phyloP scores from a whole-genome alignment of 1,140 invertebrate genomes.

The Papilio aristodemus region DNA sequence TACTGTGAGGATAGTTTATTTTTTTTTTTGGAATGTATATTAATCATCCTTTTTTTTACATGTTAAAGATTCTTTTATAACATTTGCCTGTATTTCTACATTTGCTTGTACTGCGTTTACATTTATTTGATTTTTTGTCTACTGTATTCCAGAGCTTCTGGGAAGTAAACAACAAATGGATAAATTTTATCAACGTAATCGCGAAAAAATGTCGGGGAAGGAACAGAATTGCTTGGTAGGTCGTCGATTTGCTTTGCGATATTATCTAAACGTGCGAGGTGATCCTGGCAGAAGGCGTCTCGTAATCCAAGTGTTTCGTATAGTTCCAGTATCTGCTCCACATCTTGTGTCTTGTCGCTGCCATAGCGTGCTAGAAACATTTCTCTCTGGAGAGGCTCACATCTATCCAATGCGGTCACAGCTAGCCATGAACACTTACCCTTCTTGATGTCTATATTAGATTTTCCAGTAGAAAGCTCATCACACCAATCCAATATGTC shows the following conservation, averaged over 20 bases:
- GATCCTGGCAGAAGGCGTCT: conserved; percentile 47
- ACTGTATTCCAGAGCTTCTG: not conserved
- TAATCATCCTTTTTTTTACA: too few species aligned
- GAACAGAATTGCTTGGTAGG: not conserved
- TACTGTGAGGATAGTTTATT: too few species aligned
- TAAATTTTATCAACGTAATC: not conserved
- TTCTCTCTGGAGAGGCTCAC: conserved; percentile 83
- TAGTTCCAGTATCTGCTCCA: conserved; percentile 86
- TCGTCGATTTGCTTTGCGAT: conserved; percentile 32
- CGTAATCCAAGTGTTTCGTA: conserved; percentile 88
- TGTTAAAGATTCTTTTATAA: too few species aligned
- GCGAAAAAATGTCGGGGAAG: not conserved
- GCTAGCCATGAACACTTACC: conserved; percentile 96
- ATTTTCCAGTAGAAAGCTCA: conserved; percentile 87
- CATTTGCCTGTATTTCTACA: too few species aligned
- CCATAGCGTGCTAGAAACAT: conserved; percentile 89
- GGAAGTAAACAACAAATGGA: conserved; percentile 5
- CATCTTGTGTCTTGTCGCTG: conserved; percentile 82
- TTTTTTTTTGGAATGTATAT: too few species aligned
- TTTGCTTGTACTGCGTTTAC: too few species aligned
- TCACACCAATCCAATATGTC: conserved; percentile 95
- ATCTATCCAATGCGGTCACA: conserved; percentile 88
- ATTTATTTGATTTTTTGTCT: not conserved
- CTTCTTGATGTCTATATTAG: conserved; percentile 93
- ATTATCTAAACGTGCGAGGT: conserved; percentile 45